A percentile compares a stretch with the other conserved stretches of the same genome.
These are phyloP conservation scores for Calycopis cecrops DNA, from an alignment of 1,140 invertebrate genomes.

Conservation along the genomic window DNA sequence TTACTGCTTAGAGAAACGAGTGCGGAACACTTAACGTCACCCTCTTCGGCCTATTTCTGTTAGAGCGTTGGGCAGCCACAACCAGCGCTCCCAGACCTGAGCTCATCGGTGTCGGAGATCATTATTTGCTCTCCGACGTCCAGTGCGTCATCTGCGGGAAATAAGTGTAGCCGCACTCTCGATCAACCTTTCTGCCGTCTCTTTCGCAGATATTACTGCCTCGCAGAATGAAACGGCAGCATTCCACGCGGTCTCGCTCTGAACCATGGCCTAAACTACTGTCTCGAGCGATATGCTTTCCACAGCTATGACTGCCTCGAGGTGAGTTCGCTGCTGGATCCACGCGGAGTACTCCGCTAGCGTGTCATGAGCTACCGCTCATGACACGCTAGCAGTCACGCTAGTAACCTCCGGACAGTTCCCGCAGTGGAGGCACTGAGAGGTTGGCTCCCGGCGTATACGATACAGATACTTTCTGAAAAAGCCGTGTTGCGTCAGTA, in stretches of 20 bases:
- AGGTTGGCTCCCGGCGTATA: not conserved
- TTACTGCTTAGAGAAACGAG: not conserved
- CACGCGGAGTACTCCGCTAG: no score
- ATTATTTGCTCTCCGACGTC: not conserved
- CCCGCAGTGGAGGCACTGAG: not conserved
- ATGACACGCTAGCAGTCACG: no score
- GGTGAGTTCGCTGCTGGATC: not conserved
- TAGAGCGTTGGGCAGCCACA: not conserved
- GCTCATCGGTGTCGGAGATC: not conserved
- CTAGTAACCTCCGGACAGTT: not conserved
- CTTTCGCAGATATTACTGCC: not conserved
- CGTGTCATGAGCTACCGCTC: no score
- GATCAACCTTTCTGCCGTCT: not conserved
- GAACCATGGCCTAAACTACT: not conserved
- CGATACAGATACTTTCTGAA: not conserved
- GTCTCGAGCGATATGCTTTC: not conserved
- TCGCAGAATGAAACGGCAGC: not conserved
- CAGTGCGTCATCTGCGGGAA: not conserved
- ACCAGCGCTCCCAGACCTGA: not conserved
- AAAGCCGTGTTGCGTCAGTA: not conserved
- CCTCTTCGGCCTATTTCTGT: not conserved
- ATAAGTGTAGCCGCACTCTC: not conserved
- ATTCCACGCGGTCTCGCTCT: not conserved
- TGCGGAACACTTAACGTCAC: not conserved
- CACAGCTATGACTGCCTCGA: constrained; percentile 1